These are phyloP conservation scores for Upupa epops DNA, from an alignment of 2,113 vertebrate species.

Conservation along the genomic window DNA sequence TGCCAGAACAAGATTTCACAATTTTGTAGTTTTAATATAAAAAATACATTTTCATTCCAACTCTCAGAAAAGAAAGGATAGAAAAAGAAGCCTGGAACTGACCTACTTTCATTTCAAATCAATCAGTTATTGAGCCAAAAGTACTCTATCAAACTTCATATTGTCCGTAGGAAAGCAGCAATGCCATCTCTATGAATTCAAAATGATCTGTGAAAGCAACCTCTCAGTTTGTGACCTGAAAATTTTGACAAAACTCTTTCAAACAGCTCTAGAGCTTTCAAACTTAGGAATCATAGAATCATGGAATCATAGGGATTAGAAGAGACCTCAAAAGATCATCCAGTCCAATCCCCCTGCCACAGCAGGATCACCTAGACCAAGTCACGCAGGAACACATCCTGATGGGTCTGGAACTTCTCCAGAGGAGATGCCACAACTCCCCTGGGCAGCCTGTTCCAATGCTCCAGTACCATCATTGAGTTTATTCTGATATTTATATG, in stretches of 20 bases:
- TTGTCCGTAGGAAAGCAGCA: slow-evolving; percentile 30
- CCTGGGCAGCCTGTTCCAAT: no score
- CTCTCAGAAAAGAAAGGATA: neutral
- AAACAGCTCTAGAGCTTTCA: neutral
- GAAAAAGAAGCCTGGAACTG: slow-evolving; percentile 31
- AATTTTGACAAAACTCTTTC: neutral
- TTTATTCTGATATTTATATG: no score
- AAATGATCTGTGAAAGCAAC: slow-evolving; percentile 10
- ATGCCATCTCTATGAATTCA: slow-evolving; percentile 12
- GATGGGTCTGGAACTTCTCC: no score
- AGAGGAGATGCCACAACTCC: no score
- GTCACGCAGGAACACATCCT: no score
- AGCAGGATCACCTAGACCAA: no score
- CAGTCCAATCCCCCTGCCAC: no score
- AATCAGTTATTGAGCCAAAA: slow-evolving; percentile 9
- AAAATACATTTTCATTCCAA: slow-evolving; percentile 27
- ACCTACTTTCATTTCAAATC: slow-evolving; percentile 45
- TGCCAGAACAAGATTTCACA: slow-evolving; percentile 6
- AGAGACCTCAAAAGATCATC: no score
- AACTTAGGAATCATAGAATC: slow-evolving; percentile 5
- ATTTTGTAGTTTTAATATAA: neutral
- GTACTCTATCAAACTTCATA: slow-evolving; percentile 43
- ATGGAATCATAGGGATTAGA: no score
- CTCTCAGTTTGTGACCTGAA: slow-evolving; percentile 28
- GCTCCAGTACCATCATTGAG: no score